Evolutionary conservation across 2,888 invertebrate species (phyloP), one percentile per base, ranked within the genome.

Genomic region (Agrotis segetum): DNA sequence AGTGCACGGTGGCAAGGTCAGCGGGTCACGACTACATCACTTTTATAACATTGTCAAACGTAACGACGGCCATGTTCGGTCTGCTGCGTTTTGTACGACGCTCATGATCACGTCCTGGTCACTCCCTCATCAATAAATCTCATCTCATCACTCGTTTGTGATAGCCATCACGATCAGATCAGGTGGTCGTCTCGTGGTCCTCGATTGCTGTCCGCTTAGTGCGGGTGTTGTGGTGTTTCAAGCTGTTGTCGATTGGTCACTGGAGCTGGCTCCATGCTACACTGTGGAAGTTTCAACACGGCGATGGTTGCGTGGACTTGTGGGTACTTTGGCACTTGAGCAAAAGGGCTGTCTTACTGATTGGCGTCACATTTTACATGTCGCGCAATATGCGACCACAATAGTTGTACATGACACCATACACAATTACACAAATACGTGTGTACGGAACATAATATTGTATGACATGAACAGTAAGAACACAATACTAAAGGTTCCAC

Each of bases 1-100:
- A 19, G 56, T 47, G 78, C 44, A 24, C 59, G 44, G 16, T 21
- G 50, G 1, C 55, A 29, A 71, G 60, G 60, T 64, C 64, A 21
- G 17, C 34, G n/a, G 29, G 40, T 56, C 24, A 70, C 66, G 34
- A 46, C 50, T 17, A 7, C 24, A 61, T 13, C 34, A 14, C 46
- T 19, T 34, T 53, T 16, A 17, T 55, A n/a, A 66, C 40, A 29
- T 47, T 59, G n/a, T 53, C 21, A 44, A 52, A 53, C 9, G 17
- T 44, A 21, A 29, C 46, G 40, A 24, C n/a, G 34, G 16, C 14
- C n/a, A 13, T 19, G 17, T 11, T 24, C 24, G 17, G 19, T 46
- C 11, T 47, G 44, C 34, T 44, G 24, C 9, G 24, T 19, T 46
- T 24, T 21, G 4, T 13, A 7, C 1, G n/a, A 16, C 19, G n/a